Percentiles rank a stretch among this genome's conserved stretches.
Conservation (phyloP, 2,113 vertebrate species). For the Neodon shergylaensis region DNA sequence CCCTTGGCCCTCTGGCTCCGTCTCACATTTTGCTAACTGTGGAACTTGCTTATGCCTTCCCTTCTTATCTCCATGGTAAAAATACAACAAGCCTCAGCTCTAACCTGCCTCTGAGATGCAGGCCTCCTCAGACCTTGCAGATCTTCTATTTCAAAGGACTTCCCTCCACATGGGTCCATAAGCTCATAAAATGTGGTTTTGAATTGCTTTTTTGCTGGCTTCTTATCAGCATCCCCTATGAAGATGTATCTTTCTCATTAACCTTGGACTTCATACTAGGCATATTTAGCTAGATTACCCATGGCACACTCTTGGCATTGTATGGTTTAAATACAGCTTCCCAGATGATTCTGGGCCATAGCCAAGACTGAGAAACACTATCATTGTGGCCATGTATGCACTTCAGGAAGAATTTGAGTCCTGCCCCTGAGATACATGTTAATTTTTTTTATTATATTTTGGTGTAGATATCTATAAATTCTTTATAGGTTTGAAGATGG, state of each 20-base stretch:
- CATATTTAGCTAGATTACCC: neutral
- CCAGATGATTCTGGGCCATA: neutral
- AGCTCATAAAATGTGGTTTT: neutral
- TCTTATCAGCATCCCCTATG: neutral
- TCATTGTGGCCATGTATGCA: too few species aligned
- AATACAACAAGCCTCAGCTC: neutral
- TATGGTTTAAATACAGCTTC: neutral
- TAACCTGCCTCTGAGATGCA: neutral
- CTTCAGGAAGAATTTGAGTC: neutral
- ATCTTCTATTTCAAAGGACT: neutral
- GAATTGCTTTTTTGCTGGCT: neutral
- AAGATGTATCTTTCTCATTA: neutral
- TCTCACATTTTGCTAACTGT: neutral
- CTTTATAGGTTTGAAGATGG: neutral
- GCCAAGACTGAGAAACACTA: neutral
- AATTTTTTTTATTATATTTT: neutral
- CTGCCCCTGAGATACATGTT: neutral
- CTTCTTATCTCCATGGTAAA: neutral
- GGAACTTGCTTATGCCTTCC: neutral
- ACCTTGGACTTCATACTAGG: neutral
- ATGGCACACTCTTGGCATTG: neutral
- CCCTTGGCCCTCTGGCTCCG: neutral
- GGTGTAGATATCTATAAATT: neutral
- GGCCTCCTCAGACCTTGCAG: neutral
- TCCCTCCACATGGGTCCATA: neutral